Evolutionary conservation across 2,797 vertebrate genomes (phyloP).

Genomic region (Poeciliopsis turneri): DNA sequence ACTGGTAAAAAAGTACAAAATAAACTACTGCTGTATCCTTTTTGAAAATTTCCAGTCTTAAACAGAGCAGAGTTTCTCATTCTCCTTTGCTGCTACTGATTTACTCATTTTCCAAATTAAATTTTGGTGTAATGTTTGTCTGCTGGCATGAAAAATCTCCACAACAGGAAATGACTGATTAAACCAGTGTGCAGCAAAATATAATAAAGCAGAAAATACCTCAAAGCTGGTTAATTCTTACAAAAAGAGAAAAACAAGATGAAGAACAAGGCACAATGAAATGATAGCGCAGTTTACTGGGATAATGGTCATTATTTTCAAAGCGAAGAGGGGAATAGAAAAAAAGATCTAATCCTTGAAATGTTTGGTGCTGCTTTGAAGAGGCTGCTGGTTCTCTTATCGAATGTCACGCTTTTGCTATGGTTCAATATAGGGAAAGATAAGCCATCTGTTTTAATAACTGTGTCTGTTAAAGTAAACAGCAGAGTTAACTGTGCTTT

Average conservation of each 20-base stretch:
- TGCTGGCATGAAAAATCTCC: slow-evolving; percentile 28
- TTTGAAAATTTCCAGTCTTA: background rate
- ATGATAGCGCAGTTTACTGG: background rate
- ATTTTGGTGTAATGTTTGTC: slow-evolving; percentile 17
- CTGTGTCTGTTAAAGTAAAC: slow-evolving; percentile 46
- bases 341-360: slow-evolving; percentile 1
- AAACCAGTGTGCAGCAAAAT: slow-evolving; percentile 11
- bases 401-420: background rate
- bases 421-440: slow-evolving; percentile 11
- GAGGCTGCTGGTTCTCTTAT: slow-evolving; percentile 2
- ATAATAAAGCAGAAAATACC: slow-evolving; percentile 2
- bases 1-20: background rate
- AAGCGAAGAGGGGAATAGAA: background rate
- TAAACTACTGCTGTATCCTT: background rate
- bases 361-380: slow-evolving; percentile 16
- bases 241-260: background rate
- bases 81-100: background rate
- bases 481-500: slow-evolving; percentile 32
- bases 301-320: background rate
- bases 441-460: slow-evolving; percentile 34
- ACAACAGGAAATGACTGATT: slow-evolving; percentile 43
- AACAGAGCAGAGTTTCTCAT: background rate
- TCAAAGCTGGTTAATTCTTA: slow-evolving; percentile 7
- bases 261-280: background rate
- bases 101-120: slow-evolving; percentile 21